Base-by-base conservation (phyloP, 2,797 vertebrate genomes). In the Diglossa cyanea region DNA sequence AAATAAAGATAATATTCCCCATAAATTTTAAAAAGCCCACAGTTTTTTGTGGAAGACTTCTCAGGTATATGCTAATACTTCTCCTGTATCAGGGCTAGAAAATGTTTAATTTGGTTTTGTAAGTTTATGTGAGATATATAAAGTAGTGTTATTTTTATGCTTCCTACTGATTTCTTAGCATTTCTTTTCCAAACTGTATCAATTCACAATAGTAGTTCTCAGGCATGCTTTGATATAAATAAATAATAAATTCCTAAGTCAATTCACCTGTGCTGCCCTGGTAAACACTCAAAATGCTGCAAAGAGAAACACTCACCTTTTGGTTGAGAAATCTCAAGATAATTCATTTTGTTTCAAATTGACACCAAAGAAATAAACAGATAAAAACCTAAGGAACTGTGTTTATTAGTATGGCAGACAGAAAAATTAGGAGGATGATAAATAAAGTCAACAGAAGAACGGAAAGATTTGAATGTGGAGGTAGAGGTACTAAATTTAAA, bases 21-120 rank as follows among this genome's bases (percentile, higher is more conserved):
- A 3, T 12, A 45, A 3, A 26, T 45, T 28, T 7, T 44, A 26
- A 55, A 47, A 7, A 0, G 11, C 8, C 16, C 2, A 17, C 6
- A 8, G 3, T 9, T 18, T 51, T 81, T 74, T 18, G 6, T 3
- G 7, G 11, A 66, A 37, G 21, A 54, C 23, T 79, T 83, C 11
- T 54, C 23, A 16, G 9, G 2, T 13, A 26, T 73, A 57, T 53
- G 10, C 21, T 80, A 68, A 31, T 21, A 42, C 0, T 70, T 66
- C 23, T 57, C 23, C 17, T 55, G 9, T 30, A 61, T 61, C 24
- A 73, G 12, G 10, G 8, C 7, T 70, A 16, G 11, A 61, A 61
- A 79, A 50, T 20, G 1, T 9, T 73, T 77, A 37, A 3, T 30
- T 51, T 51, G 2, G 4, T n/a, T 86, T 72, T n/a, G 3, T 26